Conservation (phyloP, 2,113 vertebrate genomes). For the Baryphthengus martii region DNA sequence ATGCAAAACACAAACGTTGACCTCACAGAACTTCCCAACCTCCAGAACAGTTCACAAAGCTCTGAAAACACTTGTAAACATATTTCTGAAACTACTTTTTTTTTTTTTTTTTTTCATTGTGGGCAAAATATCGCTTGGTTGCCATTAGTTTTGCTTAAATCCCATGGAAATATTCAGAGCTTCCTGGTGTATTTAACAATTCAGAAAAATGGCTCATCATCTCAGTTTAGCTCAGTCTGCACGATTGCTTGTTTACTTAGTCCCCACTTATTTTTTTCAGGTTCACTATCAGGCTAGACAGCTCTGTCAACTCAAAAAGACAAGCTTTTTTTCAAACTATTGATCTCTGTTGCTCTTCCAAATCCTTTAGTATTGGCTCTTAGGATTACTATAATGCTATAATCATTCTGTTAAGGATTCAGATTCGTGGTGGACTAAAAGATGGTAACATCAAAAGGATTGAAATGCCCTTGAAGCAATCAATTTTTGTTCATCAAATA, state of each 20-base stretch:
- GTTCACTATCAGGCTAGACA: constrained; percentile 77
- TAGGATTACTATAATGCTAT: constrained; percentile 89
- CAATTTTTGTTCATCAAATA: constrained; percentile 85
- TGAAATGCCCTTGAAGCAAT: constrained; percentile 86
- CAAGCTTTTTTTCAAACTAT: constrained; percentile 84
- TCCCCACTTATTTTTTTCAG: constrained; percentile 74
- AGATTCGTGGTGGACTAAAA: constrained; percentile 80
- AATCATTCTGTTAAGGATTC: constrained; percentile 86
- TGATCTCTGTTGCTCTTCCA: constrained; percentile 83
- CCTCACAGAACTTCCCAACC: constrained; percentile 54
- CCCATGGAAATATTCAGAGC: constrained; percentile 72
- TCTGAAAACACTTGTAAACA: constrained; percentile 52
- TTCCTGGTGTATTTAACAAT: constrained; percentile 54
- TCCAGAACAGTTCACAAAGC: constrained; percentile 65
- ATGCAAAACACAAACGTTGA: constrained; percentile 73
- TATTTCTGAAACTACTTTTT: constrained; percentile 65
- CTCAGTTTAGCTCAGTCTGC: constrained; percentile 36
- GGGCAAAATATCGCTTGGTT: constrained; percentile 76
- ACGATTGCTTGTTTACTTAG: constrained; percentile 68
- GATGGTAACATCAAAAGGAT: constrained; percentile 82
- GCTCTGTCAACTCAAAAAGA: constrained; percentile 78
- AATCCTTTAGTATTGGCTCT: constrained; percentile 87
- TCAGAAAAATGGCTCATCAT: constrained; percentile 49
- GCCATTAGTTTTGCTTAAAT: constrained; percentile 79
- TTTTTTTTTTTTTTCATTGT: constrained; percentile 35